A percentile compares a stretch with the other conserved stretches of the same genome.
phyloP scores from a whole-genome alignment of 2,888 invertebrate species.

The Sisyra nigra region DNA sequence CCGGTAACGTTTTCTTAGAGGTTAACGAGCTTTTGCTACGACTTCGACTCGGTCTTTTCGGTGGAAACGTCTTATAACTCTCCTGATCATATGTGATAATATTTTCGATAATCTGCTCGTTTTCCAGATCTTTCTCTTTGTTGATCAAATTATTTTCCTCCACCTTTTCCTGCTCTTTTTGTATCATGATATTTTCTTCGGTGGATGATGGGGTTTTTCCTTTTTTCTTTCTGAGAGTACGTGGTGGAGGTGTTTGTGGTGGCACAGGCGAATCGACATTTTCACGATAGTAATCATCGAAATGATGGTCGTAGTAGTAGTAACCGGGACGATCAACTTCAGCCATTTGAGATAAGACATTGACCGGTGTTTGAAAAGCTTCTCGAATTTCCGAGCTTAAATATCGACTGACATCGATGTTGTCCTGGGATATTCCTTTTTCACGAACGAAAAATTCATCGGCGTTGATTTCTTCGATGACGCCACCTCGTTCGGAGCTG shows the following conservation, averaged over 20 bases:
- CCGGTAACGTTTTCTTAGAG: slow-evolving; percentile 16
- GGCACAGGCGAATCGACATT: neutral
- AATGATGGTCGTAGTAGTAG: neutral
- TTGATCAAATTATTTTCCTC: slow-evolving; percentile 2
- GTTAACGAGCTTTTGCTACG: slow-evolving; percentile 16
- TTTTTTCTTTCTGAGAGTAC: neutral
- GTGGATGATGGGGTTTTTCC: neutral
- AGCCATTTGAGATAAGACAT: slow-evolving; percentile 45
- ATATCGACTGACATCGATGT: slow-evolving; percentile 62
- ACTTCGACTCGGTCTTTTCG: slow-evolving; percentile 35
- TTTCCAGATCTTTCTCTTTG: neutral
- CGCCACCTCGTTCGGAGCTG: slow-evolving; percentile 42
- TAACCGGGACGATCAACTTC: slow-evolving; percentile 8
- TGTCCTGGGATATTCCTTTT: slow-evolving; percentile 67
- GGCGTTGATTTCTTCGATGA: slow-evolving; percentile 72
- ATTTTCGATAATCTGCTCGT: neutral
- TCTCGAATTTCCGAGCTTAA: slow-evolving; percentile 66
- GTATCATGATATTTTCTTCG: neutral
- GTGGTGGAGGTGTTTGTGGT: neutral
- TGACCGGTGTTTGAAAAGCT: slow-evolving; percentile 52
- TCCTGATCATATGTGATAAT: slow-evolving; percentile 16
- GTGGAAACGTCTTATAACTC: slow-evolving; percentile 22
- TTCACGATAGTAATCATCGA: neutral
- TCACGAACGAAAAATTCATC: slow-evolving; percentile 76
- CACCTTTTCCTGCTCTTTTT: neutral